phyloP scores from a whole-genome alignment of 1,140 invertebrate genomes.

The Rhynchophorus ferrugineus region DNA sequence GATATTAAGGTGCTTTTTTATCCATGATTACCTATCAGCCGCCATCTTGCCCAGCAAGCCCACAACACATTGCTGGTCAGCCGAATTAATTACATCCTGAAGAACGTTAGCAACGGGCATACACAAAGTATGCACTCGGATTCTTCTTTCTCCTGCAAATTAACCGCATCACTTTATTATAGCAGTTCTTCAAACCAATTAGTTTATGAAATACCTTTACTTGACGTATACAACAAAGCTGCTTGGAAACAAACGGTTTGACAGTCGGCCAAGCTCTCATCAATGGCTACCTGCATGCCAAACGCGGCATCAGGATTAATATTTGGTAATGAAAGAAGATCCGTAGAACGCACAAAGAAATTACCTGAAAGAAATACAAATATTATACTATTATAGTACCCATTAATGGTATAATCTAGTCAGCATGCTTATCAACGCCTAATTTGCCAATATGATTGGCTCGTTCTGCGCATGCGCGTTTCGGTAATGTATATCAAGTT shows the following conservation, averaged over 20 bases:
- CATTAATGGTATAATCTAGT: too few species aligned
- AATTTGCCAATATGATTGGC: too few species aligned
- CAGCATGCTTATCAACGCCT: too few species aligned
- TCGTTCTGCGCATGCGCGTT: too few species aligned
- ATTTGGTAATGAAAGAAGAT: constrained; percentile 92
- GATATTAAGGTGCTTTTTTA: neutral
- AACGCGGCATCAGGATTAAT: constrained; percentile 97
- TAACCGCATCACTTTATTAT: too few species aligned
- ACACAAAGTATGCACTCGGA: constrained; percentile 95
- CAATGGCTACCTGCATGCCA: constrained; percentile 94
- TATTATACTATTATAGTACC: too few species aligned
- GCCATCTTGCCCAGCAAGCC: constrained; percentile 94
- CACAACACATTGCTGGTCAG: constrained; percentile 93
- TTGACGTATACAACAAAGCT: constrained; percentile 94
- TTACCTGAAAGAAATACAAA: constrained; percentile 46
- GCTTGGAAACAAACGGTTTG: constrained; percentile 95
- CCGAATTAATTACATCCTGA: constrained; percentile 78
- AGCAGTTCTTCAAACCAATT: too few species aligned
- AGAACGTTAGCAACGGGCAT: constrained; percentile 81
- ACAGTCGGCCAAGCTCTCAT: constrained; percentile 81
- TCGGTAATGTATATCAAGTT: too few species aligned
- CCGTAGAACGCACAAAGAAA: constrained; percentile 97
- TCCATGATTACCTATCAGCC: constrained; percentile 62
- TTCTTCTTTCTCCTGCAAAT: constrained; percentile 71
- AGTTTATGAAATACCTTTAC: constrained; percentile 78